phyloP scores from a whole-genome alignment of 1,140 invertebrate species.

The Leptinotarsa lineolata region DNA sequence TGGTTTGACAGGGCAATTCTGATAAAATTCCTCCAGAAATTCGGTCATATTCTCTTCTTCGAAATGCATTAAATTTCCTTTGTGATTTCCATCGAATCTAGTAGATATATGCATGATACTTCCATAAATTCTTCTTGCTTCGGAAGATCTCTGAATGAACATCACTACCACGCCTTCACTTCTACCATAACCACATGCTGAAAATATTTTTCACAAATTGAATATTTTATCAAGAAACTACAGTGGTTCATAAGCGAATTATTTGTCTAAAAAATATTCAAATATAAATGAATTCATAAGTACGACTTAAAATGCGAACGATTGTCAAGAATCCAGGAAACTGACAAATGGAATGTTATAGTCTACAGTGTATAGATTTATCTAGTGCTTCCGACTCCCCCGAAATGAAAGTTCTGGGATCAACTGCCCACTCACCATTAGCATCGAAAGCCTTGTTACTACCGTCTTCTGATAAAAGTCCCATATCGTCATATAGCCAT shows the following conservation, averaged over 20 bases:
- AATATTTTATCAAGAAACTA: no score
- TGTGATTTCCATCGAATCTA: constrained; percentile 69
- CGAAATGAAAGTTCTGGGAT: no score
- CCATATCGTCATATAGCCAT: constrained; percentile 64
- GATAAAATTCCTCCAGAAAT: constrained; percentile 65
- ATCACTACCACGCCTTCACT: constrained; percentile 80
- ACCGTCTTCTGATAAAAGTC: constrained; percentile 70
- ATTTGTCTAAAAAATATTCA: no score
- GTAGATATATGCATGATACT: constrained; percentile 65
- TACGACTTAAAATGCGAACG: no score
- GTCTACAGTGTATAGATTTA: no score
- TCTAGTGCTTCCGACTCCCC: no score
- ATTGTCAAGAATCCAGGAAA: no score
- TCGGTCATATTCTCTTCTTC: constrained; percentile 59
- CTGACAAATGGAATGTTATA: no score
- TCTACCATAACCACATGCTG: constrained; percentile 76
- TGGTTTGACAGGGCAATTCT: constrained; percentile 66
- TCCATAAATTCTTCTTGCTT: constrained; percentile 77
- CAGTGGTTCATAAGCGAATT: no score
- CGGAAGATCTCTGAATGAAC: constrained; percentile 79
- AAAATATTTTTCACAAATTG: constrained; percentile 26
- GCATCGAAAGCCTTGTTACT: constrained; percentile 72
- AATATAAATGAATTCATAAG: no score
- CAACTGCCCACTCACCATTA: constrained; percentile 58
- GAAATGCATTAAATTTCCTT: constrained; percentile 60